Percentiles rank a stretch among this genome's conserved stretches.
These are phyloP conservation scores for Aratinga solstitialis DNA, from an alignment of 2,797 vertebrate species.

Conservation along the genomic window DNA sequence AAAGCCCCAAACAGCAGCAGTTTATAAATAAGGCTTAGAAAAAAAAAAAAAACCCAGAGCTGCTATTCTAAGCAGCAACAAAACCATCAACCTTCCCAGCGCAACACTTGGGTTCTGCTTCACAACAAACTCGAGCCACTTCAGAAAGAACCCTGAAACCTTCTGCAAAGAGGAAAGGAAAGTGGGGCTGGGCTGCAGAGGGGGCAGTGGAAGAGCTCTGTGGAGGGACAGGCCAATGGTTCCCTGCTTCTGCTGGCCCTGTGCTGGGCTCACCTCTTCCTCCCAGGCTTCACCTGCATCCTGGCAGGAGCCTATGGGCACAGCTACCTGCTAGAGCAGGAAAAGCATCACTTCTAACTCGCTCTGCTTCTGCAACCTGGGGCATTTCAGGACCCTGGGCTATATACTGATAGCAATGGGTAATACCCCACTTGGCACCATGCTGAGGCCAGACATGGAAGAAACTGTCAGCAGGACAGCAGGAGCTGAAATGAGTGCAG, in stretches of 20 bases:
- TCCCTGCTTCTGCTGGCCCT: neutral
- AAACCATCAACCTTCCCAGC: conserved; percentile 2
- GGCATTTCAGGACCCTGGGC: neutral
- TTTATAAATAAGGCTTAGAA: conserved; percentile 50
- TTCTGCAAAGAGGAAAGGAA: neutral
- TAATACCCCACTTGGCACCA: neutral
- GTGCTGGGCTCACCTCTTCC: neutral
- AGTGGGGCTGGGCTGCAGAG: neutral
- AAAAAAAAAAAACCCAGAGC: neutral
- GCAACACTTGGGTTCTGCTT: neutral
- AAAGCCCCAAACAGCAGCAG: conserved; percentile 35
- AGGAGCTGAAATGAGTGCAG: neutral
- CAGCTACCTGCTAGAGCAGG: neutral
- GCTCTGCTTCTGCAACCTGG: neutral
- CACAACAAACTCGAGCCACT: neutral
- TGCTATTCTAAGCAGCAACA: conserved; percentile 34
- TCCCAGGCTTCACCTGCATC: neutral
- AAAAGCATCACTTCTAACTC: neutral
- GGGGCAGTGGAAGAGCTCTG: neutral
- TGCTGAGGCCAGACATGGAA: neutral
- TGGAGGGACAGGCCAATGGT: neutral
- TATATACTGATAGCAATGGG: neutral
- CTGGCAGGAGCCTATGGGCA: neutral
- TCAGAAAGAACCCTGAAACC: neutral
- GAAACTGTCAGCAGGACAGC: neutral